Percentiles rank a stretch among this genome's conserved stretches.
Conservation (phyloP, 2,888 invertebrate species). For the Dione vanillae region DNA sequence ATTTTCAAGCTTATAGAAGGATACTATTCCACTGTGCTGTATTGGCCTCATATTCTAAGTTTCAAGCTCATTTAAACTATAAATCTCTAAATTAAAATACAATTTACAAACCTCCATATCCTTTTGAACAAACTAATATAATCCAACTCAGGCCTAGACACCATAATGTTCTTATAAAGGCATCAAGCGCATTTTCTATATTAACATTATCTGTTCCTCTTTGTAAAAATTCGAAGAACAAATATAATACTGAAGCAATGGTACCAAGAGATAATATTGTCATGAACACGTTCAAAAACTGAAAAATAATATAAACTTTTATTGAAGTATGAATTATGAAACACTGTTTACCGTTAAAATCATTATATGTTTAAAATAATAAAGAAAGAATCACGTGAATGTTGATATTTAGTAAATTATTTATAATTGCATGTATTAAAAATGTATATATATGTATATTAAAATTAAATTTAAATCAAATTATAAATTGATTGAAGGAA, state of each 20-base stretch:
- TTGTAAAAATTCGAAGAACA: slow-evolving; percentile 22
- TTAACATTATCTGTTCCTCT: slow-evolving; percentile 46
- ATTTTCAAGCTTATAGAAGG: too few relatives aligned
- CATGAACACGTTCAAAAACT: not conserved
- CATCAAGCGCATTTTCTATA: slow-evolving; percentile 50
- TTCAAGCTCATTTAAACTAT: not conserved
- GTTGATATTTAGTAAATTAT: too few relatives aligned
- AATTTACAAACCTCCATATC: slow-evolving; percentile 66
- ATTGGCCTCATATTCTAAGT: not conserved
- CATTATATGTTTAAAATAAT: not conserved
- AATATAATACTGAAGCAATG: not conserved
- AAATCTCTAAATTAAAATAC: not conserved
- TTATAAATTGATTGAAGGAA: too few relatives aligned
- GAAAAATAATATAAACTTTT: not conserved
- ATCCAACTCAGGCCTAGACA: slow-evolving; percentile 61
- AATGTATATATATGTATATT: not conserved
- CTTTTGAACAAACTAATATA: slow-evolving; percentile 63
- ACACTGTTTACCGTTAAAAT: too few relatives aligned
- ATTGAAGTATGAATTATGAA: not conserved
- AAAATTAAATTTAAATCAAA: not conserved
- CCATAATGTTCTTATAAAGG: slow-evolving; percentile 64
- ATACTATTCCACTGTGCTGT: too few relatives aligned
- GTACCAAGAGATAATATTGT: not conserved
- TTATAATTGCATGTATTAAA: too few relatives aligned
- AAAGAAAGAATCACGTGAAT: not conserved